Base-by-base conservation (phyloP, 35 echinoderm and acorn worm genomes). In the Amphiura filiformis region DNA sequence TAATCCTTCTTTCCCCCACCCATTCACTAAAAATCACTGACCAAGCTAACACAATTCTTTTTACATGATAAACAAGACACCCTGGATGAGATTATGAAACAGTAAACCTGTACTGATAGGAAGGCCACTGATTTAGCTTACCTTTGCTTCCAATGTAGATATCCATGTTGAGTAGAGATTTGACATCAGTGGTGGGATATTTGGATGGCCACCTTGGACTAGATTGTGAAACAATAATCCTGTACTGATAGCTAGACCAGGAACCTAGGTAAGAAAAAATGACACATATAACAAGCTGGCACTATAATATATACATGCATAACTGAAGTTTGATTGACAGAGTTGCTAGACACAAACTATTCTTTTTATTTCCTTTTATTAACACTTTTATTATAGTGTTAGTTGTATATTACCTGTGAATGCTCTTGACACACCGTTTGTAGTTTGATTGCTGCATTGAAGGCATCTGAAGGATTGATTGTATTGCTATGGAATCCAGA, bases 401-500 rank as follows among this genome's bases (percentile, higher is more conserved):
- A n/a, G n/a, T n/a, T n/a, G n/a, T n/a, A n/a, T n/a, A n/a, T n/a
- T 85, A 85, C 83, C 83, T 85, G 44, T 13, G 35, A 20, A 36
- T 85, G 83, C 35, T 85, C 12, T 65, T 85, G 83, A 37, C 83
- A 85, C 31, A 61, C n/a, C 4, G 83, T 85, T 56, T 85, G 83
- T 36, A 85, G 37, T 70, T 85, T 85, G 11, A 85, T 56, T 35
- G 83, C 83, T 5, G 65, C 83, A 85, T 37, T 61, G 35, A 85
- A 85, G 26, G 83, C 47, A 23, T 65, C 83, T 11, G n/a, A 30
- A 2, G 47, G 83, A 39, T 28, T 85, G 9, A 85, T 75, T 56
- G 39, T 70, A 32, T 85, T 85, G 56, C 56, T 65, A 61, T 85
- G 83, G 83, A 85, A 85, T 22, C 83, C 44, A 85, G 83, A 56